These are phyloP conservation scores for Chromis chromis DNA, from an alignment of 2,797 vertebrate species.

Conservation along the genomic window DNA sequence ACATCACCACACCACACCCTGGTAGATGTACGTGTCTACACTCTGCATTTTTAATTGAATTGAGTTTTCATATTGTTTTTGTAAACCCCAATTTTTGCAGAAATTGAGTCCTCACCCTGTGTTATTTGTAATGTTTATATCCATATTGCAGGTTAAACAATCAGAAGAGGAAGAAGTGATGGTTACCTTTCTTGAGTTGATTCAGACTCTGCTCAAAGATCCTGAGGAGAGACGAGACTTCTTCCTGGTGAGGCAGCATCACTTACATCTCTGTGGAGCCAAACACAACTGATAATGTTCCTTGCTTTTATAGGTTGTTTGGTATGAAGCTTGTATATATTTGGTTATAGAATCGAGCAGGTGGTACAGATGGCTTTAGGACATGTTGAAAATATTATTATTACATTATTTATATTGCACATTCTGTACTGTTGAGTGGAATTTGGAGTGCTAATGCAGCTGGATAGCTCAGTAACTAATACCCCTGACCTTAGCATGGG, in stretches of 20 bases:
- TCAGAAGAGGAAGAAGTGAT: conserved; percentile 64
- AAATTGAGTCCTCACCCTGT: background rate
- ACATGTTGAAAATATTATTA: background rate
- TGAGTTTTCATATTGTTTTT: background rate
- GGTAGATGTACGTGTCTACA: conserved; percentile 26
- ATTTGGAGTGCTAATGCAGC: too few relatives aligned
- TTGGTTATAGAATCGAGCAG: background rate
- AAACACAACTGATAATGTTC: background rate
- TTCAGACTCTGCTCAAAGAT: conserved; percentile 79
- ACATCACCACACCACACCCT: background rate
- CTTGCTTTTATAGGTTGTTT: background rate
- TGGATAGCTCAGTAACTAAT: too few relatives aligned
- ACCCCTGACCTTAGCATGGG: too few relatives aligned
- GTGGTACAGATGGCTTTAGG: background rate
- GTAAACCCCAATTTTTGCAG: background rate
- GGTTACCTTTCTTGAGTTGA: conserved; percentile 69
- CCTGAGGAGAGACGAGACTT: conserved; percentile 73
- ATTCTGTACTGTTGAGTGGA: too few relatives aligned
- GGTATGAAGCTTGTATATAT: background rate
- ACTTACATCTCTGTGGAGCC: background rate
- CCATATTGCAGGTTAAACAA: conserved; percentile 50
- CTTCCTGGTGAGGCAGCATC: conserved; percentile 68
- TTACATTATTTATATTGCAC: too few relatives aligned
- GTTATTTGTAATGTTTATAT: background rate
- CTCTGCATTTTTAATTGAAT: background rate